These are phyloP conservation scores for Orbicella faveolata DNA, from an alignment of 64 coral and sea anemone genomes.

Conservation along the genomic window DNA sequence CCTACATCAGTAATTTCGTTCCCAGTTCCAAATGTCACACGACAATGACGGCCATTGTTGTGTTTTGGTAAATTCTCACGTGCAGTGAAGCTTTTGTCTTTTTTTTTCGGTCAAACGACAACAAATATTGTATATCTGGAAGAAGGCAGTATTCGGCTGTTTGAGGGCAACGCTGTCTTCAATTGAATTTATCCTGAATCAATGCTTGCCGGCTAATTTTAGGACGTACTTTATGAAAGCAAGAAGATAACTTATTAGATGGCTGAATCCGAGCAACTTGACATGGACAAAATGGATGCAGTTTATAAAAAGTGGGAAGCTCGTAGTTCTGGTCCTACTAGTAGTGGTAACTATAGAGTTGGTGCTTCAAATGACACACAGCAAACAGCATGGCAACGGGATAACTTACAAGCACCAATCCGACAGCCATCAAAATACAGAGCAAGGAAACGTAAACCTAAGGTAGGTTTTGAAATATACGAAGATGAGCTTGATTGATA, in stretches of 20 bases:
- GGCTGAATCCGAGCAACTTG: too few relatives aligned
- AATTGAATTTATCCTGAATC: too few relatives aligned
- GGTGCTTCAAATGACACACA: neutral
- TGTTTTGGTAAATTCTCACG: slow-evolving; percentile 5
- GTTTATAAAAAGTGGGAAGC: slow-evolving; percentile 59
- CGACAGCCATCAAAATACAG: slow-evolving; percentile 13
- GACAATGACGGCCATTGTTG: neutral
- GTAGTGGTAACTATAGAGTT: neutral
- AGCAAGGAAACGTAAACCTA: slow-evolving; percentile 17
- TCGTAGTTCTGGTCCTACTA: slow-evolving; percentile 10
- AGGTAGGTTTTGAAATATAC: neutral
- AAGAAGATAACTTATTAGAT: too few relatives aligned
- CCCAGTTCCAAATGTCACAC: neutral
- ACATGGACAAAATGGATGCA: slow-evolving; percentile 1
- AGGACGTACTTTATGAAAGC: slow-evolving; percentile 22
- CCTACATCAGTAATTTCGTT: neutral
- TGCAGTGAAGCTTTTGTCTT: neutral
- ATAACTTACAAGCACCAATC: slow-evolving; percentile 25
- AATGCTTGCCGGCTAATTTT: too few relatives aligned
- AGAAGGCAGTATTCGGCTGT: neutral
- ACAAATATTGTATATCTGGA: too few relatives aligned
- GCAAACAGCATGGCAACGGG: slow-evolving; percentile 19
- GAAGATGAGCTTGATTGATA: too few relatives aligned
- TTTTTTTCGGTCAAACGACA: too few relatives aligned
- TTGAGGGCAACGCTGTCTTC: neutral